phyloP scores from a whole-genome alignment of 1,140 invertebrate genomes.

The Heliconius hermathena region DNA sequence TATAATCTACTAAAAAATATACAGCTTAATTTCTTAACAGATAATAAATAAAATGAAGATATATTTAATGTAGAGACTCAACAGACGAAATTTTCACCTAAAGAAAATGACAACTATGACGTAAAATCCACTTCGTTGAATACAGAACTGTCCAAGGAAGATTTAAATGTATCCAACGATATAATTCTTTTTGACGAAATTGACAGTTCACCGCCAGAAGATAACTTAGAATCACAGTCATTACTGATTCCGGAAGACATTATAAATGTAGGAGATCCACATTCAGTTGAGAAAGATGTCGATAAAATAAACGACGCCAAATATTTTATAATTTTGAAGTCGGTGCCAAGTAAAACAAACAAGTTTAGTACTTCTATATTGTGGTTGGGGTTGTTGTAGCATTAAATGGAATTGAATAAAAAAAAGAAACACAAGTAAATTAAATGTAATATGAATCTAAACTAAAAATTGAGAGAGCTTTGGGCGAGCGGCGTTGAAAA shows the following conservation, averaged over 20 bases:
- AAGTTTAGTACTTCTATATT: too few relatives aligned
- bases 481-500: too few relatives aligned
- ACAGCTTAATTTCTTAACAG: slow-evolving; percentile 46
- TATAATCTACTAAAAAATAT: too few relatives aligned
- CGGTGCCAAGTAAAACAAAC: too few relatives aligned
- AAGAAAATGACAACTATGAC: slow-evolving; percentile 34
- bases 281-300: background rate
- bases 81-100: slow-evolving; percentile 23
- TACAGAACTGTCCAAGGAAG: slow-evolving; percentile 28
- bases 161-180: slow-evolving; percentile 57
- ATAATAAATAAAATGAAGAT: slow-evolving; percentile 57
- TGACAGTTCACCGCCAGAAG: slow-evolving; percentile 46
- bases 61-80: slow-evolving; percentile 62
- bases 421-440: too few relatives aligned
- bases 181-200: slow-evolving; percentile 67
- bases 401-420: too few relatives aligned
- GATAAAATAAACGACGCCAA: background rate
- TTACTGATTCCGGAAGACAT: slow-evolving; percentile 41
- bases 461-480: too few relatives aligned
- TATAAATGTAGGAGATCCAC: background rate
- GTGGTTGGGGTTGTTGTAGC: too few relatives aligned
- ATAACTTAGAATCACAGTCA: slow-evolving; percentile 63
- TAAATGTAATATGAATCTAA: too few relatives aligned
- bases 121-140: slow-evolving; percentile 21
- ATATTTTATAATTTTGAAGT: background rate